Evolutionary conservation across 92 coral and sea anemone genomes (phyloP), one percentile per base, ranked within the genome.

Genomic region (Epizoanthus ramosus): DNA sequence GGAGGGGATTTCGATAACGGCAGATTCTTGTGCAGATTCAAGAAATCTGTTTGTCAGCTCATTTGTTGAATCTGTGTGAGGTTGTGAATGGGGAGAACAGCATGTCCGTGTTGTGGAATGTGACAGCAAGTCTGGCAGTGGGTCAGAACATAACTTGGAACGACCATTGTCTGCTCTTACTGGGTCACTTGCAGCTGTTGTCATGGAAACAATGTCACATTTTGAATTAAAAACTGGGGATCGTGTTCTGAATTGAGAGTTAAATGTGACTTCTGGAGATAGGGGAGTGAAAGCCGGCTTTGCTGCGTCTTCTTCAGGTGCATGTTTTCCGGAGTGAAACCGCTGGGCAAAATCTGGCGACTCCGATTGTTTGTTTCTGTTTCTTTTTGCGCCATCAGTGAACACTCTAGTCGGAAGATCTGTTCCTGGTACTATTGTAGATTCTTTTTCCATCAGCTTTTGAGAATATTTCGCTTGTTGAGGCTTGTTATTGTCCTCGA

Each of bases 81-180:
- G 1, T 56, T 15, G 80, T 18, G 54, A 52, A 17, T 37, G 57
- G 13, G 82, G 41, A 33, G 82, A 41, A 37, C 37, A 63, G 8
- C 58, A 37, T 14, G 82, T 0, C 47, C 57, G 71, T 14, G 68
- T 28, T 19, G 76, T 77, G 4, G 92, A 74, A 80, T 81, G 89
- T 8, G 91, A 83, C 37, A 90, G 74, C 54, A 92, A 90, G 45
- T 93, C 97, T 0, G 97, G 97, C 25, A 93, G 63, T 21, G 82
- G 71, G 35, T 85, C 85, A 1, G 66, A 25, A 19, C 79, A 65
- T 45, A 72, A 71, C 75, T 82, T 85, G 54, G 9, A 57, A 18
- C 83, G 89, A 5, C 67, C 25, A 73, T 37, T 82, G 37, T 66
- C 68, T 16, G 19, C 80, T 39, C 73, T 72, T 61, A 23, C 43